phyloP scores from a whole-genome alignment of 2,888 invertebrate species.

The Pantelozetes paolii region DNA sequence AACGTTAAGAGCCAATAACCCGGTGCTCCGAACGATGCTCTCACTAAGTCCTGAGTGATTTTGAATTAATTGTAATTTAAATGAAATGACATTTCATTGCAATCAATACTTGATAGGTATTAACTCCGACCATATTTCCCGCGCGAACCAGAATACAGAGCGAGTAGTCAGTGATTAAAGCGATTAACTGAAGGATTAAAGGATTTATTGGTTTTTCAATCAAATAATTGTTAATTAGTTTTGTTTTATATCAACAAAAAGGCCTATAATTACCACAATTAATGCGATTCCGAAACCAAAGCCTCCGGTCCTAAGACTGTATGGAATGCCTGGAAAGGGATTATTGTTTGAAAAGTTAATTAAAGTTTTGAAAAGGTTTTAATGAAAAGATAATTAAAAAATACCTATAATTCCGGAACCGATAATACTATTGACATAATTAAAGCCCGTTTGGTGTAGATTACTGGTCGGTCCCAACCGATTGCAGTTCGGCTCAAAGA shows the following conservation, averaged over 20 bases:
- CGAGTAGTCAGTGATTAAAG: conserved; percentile 73
- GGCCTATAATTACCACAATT: conserved; percentile 54
- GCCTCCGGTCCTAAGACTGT: conserved; percentile 72
- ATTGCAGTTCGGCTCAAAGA: conserved; percentile 7
- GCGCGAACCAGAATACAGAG: conserved; percentile 70
- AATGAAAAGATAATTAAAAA: background rate
- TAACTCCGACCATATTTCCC: conserved; percentile 70
- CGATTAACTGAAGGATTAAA: conserved; percentile 55
- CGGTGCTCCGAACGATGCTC: conserved; percentile 71
- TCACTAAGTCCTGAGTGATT: conserved; percentile 60
- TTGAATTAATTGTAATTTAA: too few species aligned
- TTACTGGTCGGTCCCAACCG: conserved; percentile 42
- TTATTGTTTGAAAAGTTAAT: background rate
- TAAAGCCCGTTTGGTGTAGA: conserved; percentile 59
- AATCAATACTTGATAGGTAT: conserved; percentile 64
- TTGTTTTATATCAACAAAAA: too few species aligned
- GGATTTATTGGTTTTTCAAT: background rate
- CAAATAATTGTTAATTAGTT: background rate
- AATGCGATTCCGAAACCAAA: conserved; percentile 70
- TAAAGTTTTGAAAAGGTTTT: background rate
- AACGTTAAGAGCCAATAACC: conserved; percentile 71
- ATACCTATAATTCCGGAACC: conserved; percentile 79
- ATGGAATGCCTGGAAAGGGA: conserved; percentile 63
- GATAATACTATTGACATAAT: conserved; percentile 81
- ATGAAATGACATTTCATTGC: too few species aligned